Base-by-base conservation (phyloP, 2,113 vertebrate genomes). In the Ptychochromis oligacanthus region DNA sequence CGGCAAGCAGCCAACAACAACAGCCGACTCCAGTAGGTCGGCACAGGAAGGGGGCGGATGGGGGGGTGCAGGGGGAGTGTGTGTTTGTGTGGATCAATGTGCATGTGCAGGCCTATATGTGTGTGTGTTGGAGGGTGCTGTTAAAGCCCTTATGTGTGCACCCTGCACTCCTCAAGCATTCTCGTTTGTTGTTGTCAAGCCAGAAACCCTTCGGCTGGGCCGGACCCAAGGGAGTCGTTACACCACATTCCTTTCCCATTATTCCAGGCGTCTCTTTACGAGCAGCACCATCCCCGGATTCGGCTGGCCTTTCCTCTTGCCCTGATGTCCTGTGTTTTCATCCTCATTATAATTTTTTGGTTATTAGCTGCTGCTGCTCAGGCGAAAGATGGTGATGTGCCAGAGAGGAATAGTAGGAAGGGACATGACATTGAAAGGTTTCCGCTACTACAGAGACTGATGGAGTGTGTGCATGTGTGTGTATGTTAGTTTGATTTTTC, bases 11-110 rank as follows among this genome's bases (percentile, higher is more conserved):
- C 97, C 97, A 97, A 97, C 94, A 97, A 97, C 95, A 97, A 97
- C 96, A 97, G 95, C 94, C 93, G 97, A 97, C 96, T 97, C 97
- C 97, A 97, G 97, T 96, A 97, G 97, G 97, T 97, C 97, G 96
- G 96, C 96, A 96, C 97, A 97, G 97, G 97, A 97, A 97, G 96
- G 96, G 95, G 96, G 96, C 56, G 20, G n/a, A n/a, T n/a, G n/a
- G n/a, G n/a, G n/a, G 75, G 38, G 28, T 56, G 28, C 2, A 62
- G 55, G 24, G 74, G 55, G 74, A 34, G 72, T 76, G 28, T 20
- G 82, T 78, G 24, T 31, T 65, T 79, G 84, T 75, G 80, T 74
- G 75, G 24, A 56, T 77, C 28, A 58, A 62, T 61, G 84, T 67
- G 65, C 80, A 78, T 85, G 70, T 84, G 54, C 77, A 95, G 95